phyloP scores from a whole-genome alignment of 2,888 invertebrate species.

The Sesia apiformis region DNA sequence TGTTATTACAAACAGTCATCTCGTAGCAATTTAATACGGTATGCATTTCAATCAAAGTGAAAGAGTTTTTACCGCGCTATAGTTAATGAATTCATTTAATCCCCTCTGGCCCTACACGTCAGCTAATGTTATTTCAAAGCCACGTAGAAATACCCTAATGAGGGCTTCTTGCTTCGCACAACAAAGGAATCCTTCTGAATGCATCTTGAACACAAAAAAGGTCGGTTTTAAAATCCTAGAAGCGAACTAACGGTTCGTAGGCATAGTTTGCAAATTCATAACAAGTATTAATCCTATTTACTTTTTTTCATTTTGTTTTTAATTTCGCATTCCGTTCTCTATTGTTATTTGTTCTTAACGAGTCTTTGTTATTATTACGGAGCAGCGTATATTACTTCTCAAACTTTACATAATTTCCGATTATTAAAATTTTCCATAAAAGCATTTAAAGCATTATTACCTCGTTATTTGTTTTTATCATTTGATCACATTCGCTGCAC shows the following conservation, averaged over 20 bases:
- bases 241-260: conserved; percentile 35
- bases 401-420: too few species aligned
- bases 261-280: conserved; percentile 32
- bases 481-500: too few species aligned
- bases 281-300: conserved; percentile 26
- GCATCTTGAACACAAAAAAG: conserved; percentile 46
- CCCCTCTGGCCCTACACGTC: conserved; percentile 28
- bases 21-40: neutral
- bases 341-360: too few species aligned
- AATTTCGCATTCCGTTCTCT: conserved; percentile 19
- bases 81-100: conserved; percentile 31
- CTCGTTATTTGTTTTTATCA: too few species aligned
- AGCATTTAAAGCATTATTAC: too few species aligned
- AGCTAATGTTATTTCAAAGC: conserved; percentile 59
- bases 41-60: conserved; percentile 19
- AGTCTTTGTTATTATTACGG: too few species aligned
- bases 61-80: conserved; percentile 16
- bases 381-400: too few species aligned
- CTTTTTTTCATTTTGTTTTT: conserved; percentile 31
- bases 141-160: conserved; percentile 56
- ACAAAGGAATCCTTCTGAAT: conserved; percentile 59
- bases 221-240: conserved; percentile 38
- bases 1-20: neutral
- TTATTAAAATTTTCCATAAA: too few species aligned
- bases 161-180: conserved; percentile 47